These are phyloP conservation scores for Alfaro cultratus DNA, from an alignment of 2,797 vertebrate genomes.

Conservation along the genomic window DNA sequence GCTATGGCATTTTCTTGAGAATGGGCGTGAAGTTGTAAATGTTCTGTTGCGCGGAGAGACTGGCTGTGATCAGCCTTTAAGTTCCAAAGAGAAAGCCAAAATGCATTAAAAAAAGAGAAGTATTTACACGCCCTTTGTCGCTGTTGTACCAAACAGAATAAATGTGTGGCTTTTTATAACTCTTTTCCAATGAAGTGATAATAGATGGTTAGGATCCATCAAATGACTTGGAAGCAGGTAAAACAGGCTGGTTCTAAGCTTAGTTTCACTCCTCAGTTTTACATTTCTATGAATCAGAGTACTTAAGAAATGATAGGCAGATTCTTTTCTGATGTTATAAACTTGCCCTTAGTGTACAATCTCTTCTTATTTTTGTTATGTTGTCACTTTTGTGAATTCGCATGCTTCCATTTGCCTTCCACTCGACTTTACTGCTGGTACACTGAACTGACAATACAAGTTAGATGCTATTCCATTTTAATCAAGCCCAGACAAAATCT, in stretches of 20 bases:
- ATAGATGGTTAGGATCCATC: neutral
- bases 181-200: neutral
- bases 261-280: neutral
- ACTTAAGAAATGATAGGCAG: neutral
- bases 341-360: neutral
- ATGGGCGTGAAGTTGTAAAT: slow-evolving; percentile 10
- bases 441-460: neutral
- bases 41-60: slow-evolving; percentile 21
- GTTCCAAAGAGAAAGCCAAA: neutral
- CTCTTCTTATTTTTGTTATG: neutral
- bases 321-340: neutral
- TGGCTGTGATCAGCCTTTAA: too few relatives aligned
- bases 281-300: neutral
- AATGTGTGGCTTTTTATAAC: neutral
- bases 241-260: neutral
- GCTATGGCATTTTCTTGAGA: slow-evolving; percentile 14
- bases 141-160: neutral
- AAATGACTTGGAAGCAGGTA: neutral
- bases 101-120: neutral
- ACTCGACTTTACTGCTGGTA: neutral
- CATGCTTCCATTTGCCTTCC: neutral
- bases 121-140: neutral
- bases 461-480: neutral
- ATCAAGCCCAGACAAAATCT: neutral
- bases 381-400: neutral